A percentile compares a stretch with the other conserved stretches of the same genome.
phyloP scores from a whole-genome alignment of 2,888 invertebrate genomes.

The Hydropsyche betteni region DNA sequence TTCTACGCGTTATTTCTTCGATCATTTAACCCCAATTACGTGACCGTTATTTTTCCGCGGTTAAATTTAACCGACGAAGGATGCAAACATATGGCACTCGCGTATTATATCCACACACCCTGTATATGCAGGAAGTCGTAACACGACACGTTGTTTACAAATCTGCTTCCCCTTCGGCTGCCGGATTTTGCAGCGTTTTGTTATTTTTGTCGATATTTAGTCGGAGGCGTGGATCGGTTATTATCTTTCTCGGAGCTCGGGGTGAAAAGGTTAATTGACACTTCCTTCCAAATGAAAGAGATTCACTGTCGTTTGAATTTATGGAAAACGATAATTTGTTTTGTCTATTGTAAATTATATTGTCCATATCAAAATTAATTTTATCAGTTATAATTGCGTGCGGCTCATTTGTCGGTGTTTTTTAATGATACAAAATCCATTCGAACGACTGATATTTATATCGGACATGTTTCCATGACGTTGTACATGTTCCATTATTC shows the following conservation, averaged over 20 bases:
- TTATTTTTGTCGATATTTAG: slow-evolving; percentile 28
- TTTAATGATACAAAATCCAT: too few relatives aligned
- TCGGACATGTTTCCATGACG: too few relatives aligned
- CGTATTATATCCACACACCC: not conserved
- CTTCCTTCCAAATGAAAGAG: too few relatives aligned
- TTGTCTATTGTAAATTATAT: too few relatives aligned
- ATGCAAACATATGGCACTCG: slow-evolving; percentile 44
- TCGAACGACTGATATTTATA: too few relatives aligned
- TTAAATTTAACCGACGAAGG: slow-evolving; percentile 34
- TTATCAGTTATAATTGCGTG: too few relatives aligned
- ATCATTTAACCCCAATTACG: slow-evolving; percentile 31
- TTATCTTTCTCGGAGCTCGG: not conserved
- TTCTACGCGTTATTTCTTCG: not conserved
- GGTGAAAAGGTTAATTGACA: too few relatives aligned
- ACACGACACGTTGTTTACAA: slow-evolving; percentile 50
- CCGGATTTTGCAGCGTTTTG: slow-evolving; percentile 6
- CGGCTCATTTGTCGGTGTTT: too few relatives aligned
- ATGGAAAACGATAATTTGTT: too few relatives aligned
- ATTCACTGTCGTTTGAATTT: too few relatives aligned
- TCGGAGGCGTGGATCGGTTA: not conserved
- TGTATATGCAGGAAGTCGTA: slow-evolving; percentile 47
- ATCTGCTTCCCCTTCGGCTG: slow-evolving; percentile 30
- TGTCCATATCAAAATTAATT: too few relatives aligned
- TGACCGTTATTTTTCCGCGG: slow-evolving; percentile 6
- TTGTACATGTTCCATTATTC: too few relatives aligned